Conservation (phyloP, 2,888 invertebrate species). For the Eilema depressum region DNA sequence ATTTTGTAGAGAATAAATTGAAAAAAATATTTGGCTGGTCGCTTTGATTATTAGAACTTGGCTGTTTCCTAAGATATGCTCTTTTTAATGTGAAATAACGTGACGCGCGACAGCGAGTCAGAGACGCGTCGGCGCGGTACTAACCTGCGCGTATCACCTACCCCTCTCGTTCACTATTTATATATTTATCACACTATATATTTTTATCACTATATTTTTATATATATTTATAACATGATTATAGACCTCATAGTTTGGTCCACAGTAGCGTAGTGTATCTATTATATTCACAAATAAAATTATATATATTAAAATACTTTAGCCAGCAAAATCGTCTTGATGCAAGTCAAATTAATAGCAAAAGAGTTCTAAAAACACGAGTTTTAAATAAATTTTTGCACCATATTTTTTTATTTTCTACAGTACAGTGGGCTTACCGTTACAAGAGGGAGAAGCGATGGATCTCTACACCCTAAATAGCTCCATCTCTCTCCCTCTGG, state of each 20-base stretch:
- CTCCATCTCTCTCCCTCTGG: no score
- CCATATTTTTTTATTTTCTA: slow-evolving; percentile 10
- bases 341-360: neutral
- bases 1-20: slow-evolving; percentile 65
- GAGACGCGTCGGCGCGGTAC: slow-evolving; percentile 8
- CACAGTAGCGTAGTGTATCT: slow-evolving; percentile 49
- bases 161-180: slow-evolving; percentile 29
- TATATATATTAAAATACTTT: neutral
- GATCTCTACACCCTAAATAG: no score
- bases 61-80: slow-evolving; percentile 76
- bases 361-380: neutral
- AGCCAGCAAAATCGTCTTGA: neutral
- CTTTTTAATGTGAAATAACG: slow-evolving; percentile 64
- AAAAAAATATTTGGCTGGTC: slow-evolving; percentile 81
- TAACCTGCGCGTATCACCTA: slow-evolving; percentile 14
- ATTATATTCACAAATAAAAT: slow-evolving; percentile 16
- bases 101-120: slow-evolving; percentile 11
- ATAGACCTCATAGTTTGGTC: slow-evolving; percentile 37
- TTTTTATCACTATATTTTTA: slow-evolving; percentile 28
- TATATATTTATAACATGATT: slow-evolving; percentile 24
- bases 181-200: slow-evolving; percentile 1
- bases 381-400: slow-evolving; percentile 1
- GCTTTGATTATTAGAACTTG: slow-evolving; percentile 77
- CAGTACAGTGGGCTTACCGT: neutral
- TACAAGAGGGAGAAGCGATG: no score